Evolutionary conservation across 2,113 vertebrate species (phyloP).

Genomic region (Tretioscincus oriximinensis): DNA sequence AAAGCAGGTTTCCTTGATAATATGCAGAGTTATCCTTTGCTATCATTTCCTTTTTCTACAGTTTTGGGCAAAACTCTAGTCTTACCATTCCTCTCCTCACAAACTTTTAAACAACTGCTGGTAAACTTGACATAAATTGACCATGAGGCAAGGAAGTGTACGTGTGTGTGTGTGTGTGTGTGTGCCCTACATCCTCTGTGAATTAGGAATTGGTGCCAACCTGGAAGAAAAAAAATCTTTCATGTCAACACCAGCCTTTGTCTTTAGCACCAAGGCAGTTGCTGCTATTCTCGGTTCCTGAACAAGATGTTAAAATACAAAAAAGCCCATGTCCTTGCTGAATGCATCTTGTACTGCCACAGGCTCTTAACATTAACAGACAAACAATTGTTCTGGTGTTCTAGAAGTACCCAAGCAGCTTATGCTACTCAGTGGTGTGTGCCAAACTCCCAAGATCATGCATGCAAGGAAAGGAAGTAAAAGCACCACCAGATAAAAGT

Average conservation of each 20-base stretch:
- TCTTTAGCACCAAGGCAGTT: constrained; percentile 14
- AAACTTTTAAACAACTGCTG: not conserved
- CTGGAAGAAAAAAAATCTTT: not conserved
- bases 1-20: not conserved
- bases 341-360: not conserved
- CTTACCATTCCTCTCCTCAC: not conserved
- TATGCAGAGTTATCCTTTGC: not conserved
- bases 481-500: constrained; percentile 66
- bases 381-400: not conserved
- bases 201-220: accelerated
- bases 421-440: constrained; percentile 12
- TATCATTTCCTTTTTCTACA: not conserved
- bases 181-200: not conserved
- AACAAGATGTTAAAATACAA: constrained; percentile 17
- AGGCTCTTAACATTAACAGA: not conserved
- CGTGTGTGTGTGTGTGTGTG: too few species aligned
- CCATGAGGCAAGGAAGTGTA: not conserved
- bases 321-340: not conserved
- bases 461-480: constrained; percentile 54
- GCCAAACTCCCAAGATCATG: constrained; percentile 33
- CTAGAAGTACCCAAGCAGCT: not conserved
- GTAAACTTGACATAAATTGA: not conserved
- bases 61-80: not conserved
- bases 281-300: constrained; percentile 3
- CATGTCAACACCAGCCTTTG: constrained; percentile 1